phyloP scores from a whole-genome alignment of 2,113 vertebrate species.

The Brachyistius frenatus region DNA sequence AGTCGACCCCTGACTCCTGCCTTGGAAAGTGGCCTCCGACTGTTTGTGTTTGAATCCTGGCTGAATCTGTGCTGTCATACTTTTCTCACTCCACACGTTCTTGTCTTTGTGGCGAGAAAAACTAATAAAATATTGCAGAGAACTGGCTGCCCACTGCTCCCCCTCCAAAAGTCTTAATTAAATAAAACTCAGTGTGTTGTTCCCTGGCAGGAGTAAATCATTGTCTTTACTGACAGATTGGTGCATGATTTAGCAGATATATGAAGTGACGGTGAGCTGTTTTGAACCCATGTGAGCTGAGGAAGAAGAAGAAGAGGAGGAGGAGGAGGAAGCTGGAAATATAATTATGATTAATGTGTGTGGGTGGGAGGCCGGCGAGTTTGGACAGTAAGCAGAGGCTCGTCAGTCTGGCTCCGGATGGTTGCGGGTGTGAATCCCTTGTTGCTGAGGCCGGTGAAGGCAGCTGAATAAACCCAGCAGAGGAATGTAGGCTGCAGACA shows the following conservation, averaged over 20 bases:
- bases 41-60: conserved; percentile 19
- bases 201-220: conserved; percentile 47
- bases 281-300: conserved; percentile 35
- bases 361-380: conserved; percentile 43
- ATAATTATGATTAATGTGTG: conserved; percentile 65
- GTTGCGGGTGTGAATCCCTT: conserved; percentile 74
- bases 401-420: conserved; percentile 24
- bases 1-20: background rate
- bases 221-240: conserved; percentile 23
- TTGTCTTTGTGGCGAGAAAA: conserved; percentile 55
- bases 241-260: conserved; percentile 28
- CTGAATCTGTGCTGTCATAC: conserved; percentile 50
- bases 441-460: conserved; percentile 37
- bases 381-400: conserved; percentile 55
- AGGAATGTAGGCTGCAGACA: conserved; percentile 39
- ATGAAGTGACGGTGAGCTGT: conserved; percentile 63
- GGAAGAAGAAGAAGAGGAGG: conserved; percentile 15
- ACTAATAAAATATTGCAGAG: conserved; percentile 59
- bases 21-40: conserved; percentile 27
- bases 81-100: conserved; percentile 59
- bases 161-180: conserved; percentile 57
- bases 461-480: conserved; percentile 68
- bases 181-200: conserved; percentile 31
- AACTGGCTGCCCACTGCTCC: conserved; percentile 32
- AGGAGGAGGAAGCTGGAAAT: conserved; percentile 68